A percentile compares a stretch with the other conserved stretches of the same genome.
phyloP scores from a whole-genome alignment of 2,797 vertebrate genomes.

The Argya squamiceps region DNA sequence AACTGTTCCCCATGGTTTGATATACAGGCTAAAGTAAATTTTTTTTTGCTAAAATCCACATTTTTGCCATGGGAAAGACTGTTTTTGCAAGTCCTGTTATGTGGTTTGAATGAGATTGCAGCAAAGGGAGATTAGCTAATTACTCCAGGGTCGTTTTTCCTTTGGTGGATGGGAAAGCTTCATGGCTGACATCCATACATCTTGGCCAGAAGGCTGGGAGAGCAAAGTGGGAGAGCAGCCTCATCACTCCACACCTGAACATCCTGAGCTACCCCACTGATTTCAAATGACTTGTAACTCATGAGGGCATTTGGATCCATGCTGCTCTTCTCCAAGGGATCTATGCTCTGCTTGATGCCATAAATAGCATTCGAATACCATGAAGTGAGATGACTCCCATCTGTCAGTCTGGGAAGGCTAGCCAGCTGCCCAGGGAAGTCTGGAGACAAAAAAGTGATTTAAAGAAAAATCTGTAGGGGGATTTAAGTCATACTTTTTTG shows the following conservation, averaged over 20 bases:
- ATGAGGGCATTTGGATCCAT: rapidly evolving
- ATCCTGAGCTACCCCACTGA: neutral
- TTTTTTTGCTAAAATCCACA: neutral
- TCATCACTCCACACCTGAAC: neutral
- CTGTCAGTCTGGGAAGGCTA: neutral
- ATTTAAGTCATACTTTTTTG: conserved; percentile 7
- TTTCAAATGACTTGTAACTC: neutral
- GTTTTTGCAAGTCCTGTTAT: neutral
- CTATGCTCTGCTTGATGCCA: neutral
- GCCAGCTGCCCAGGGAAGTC: neutral
- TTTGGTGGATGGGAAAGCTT: conserved; percentile 8
- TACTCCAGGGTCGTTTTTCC: conserved; percentile 3
- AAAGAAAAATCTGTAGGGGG: neutral
- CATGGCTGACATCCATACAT: neutral
- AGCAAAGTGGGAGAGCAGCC: neutral
- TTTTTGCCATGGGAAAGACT: conserved; percentile 29
- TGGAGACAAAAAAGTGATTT: neutral
- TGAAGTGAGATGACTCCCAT: neutral
- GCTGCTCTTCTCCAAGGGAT: rapidly evolving
- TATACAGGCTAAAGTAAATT: neutral
- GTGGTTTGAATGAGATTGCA: conserved; percentile 10
- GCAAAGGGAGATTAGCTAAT: conserved; percentile 41
- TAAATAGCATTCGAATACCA: neutral
- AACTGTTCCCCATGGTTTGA: conserved; percentile 13
- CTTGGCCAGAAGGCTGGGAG: neutral